A percentile compares a stretch with the other conserved stretches of the same genome.
phyloP scores from a whole-genome alignment of 2,113 vertebrate species.

The Marcusenius ussheri region DNA sequence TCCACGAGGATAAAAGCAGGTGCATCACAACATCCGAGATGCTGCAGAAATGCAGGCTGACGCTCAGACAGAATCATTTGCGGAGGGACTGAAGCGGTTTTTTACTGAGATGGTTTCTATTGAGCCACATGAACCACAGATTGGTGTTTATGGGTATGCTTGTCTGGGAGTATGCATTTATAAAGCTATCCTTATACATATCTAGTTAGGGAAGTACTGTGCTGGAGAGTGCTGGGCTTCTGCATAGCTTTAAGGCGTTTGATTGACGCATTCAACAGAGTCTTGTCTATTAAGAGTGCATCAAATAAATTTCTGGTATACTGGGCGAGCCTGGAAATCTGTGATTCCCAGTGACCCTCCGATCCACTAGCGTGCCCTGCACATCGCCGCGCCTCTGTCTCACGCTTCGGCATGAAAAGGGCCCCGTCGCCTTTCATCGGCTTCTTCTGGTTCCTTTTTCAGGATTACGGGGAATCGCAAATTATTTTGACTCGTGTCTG shows the following conservation, averaged over 20 bases:
- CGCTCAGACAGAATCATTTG: neutral
- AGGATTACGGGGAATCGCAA: neutral
- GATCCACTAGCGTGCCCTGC: neutral
- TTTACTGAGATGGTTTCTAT: neutral
- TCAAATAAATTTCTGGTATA: neutral
- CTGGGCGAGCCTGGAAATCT: neutral
- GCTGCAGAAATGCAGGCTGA: neutral
- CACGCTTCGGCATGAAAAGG: neutral
- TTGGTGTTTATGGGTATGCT: neutral
- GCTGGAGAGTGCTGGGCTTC: neutral
- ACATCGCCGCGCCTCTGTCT: neutral
- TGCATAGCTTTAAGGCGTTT: neutral
- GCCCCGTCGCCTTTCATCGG: neutral
- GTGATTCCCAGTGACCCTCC: neutral
- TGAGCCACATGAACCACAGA: neutral
- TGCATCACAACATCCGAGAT: neutral
- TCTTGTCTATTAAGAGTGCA: neutral
- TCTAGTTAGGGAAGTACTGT: neutral
- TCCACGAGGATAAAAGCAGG: neutral
- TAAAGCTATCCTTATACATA: neutral
- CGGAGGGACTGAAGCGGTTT: neutral
- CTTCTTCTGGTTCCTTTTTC: neutral
- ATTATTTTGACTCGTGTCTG: neutral
- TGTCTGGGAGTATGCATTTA: neutral
- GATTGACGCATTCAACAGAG: neutral